Conservation (phyloP, 2,113 vertebrate genomes). For the Talpa occidentalis region DNA sequence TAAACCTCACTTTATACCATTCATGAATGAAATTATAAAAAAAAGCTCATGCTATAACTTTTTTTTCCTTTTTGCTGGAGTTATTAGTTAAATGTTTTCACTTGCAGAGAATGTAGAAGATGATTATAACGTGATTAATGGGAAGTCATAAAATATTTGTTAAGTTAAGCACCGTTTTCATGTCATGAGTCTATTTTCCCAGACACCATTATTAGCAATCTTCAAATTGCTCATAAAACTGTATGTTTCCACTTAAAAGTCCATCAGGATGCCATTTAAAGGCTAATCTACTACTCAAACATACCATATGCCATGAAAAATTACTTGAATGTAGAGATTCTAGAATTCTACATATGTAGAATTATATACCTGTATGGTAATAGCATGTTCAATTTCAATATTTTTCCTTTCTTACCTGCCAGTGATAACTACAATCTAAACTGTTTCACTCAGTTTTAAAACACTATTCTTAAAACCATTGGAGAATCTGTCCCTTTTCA, state of each 20-base stretch:
- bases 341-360: neutral
- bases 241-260: constrained; percentile 61
- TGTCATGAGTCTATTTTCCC: constrained; percentile 29
- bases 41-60: neutral
- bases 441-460: neutral
- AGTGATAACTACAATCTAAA: neutral
- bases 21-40: neutral
- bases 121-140: neutral
- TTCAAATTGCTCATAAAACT: constrained; percentile 64
- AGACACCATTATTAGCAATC: constrained; percentile 48
- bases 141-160: constrained; percentile 60
- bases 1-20: neutral
- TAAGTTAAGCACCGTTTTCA: constrained; percentile 43
- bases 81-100: constrained; percentile 51
- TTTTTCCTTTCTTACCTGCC: neutral
- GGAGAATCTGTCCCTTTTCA: neutral
- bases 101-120: constrained; percentile 44
- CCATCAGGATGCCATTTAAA: constrained; percentile 26
- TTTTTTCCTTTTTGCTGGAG: neutral
- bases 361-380: neutral
- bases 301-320: constrained; percentile 40
- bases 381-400: neutral
- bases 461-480: neutral
- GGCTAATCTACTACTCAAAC: constrained; percentile 4
- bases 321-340: neutral